Conservation (phyloP, 2,113 vertebrate species). For the Myotis lucifugus region DNA sequence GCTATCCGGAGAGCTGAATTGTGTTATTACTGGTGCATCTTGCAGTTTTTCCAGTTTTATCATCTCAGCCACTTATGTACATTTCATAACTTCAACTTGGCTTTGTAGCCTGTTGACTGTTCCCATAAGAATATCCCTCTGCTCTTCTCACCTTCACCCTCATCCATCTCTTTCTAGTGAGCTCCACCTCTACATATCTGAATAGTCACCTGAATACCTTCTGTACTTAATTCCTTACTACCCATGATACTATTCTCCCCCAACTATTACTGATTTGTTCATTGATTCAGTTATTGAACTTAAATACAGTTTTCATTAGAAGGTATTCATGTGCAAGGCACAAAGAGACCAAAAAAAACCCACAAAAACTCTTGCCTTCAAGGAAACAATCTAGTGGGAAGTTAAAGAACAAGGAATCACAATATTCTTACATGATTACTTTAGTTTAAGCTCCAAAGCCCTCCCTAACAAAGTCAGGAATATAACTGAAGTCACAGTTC, state of each 20-base stretch:
- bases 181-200: neutral
- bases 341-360: neutral
- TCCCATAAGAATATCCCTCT: neutral
- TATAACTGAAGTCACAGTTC: neutral
- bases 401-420: neutral
- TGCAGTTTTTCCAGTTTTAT: neutral
- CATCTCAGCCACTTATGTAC: neutral
- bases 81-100: neutral
- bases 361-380: neutral
- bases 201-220: neutral
- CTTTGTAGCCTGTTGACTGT: neutral
- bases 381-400: neutral
- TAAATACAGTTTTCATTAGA: neutral
- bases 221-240: neutral
- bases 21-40: neutral
- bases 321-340: neutral
- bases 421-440: neutral
- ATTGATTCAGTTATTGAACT: slow-evolving; percentile 8
- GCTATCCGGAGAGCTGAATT: neutral
- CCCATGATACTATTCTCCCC: neutral
- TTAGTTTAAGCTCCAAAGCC: neutral
- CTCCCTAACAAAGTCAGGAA: neutral
- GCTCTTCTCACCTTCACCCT: neutral
- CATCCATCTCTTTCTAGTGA: neutral
- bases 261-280: neutral